A percentile compares a stretch with the other conserved stretches of the same genome.
Conservation (phyloP, 1,140 invertebrate species). For the Caenorhabditis inopinata region DNA sequence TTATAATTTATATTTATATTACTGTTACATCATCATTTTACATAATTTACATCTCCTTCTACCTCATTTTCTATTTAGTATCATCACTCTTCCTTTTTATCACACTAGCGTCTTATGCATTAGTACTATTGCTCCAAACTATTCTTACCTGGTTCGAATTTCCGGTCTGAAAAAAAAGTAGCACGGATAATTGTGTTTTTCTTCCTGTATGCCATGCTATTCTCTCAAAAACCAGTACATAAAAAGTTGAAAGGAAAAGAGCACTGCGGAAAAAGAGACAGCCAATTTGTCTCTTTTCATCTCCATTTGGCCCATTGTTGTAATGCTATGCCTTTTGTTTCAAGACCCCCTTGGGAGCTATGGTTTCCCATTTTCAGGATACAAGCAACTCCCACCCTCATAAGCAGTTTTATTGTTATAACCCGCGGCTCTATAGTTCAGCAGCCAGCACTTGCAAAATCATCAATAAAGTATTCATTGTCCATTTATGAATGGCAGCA, state of each 20-base stretch:
- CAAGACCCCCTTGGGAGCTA: background rate
- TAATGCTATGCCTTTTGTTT: background rate
- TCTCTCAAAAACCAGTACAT: background rate
- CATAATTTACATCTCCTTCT: too few relatives aligned
- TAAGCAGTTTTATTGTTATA: background rate
- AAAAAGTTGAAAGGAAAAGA: slow-evolving; percentile 21
- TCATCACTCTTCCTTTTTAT: too few relatives aligned
- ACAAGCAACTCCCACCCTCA: too few relatives aligned
- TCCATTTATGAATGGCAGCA: slow-evolving; percentile 18
- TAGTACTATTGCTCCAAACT: too few relatives aligned
- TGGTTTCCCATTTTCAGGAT: background rate
- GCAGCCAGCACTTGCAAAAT: background rate
- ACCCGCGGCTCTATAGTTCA: background rate
- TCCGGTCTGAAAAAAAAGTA: too few relatives aligned
- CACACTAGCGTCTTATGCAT: too few relatives aligned
- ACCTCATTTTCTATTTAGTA: too few relatives aligned
- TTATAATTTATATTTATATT: too few relatives aligned
- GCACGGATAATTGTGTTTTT: too few relatives aligned
- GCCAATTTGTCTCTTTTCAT: background rate
- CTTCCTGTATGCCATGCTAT: background rate
- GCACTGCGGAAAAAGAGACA: slow-evolving; percentile 12
- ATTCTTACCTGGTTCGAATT: too few relatives aligned
- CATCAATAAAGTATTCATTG: slow-evolving; percentile 27
- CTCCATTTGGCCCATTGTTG: background rate
- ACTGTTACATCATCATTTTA: too few relatives aligned